These are phyloP conservation scores for Propithecus perrieri DNA, from an alignment of 2,797 vertebrate genomes.

Conservation along the genomic window DNA sequence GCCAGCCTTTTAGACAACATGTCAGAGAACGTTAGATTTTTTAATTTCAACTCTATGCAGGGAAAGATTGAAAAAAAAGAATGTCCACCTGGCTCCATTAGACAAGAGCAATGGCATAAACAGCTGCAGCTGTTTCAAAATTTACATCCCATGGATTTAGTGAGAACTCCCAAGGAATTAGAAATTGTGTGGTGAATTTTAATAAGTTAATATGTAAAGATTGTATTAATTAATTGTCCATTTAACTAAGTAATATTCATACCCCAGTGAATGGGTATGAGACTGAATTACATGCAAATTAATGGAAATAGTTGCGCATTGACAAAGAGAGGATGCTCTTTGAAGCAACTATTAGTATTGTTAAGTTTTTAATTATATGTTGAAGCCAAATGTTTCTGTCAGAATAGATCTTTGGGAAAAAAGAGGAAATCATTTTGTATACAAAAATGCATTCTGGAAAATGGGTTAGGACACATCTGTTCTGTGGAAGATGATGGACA, in stretches of 20 bases:
- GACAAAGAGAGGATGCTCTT: conserved; percentile 41
- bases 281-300: conserved; percentile 72
- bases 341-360: conserved; percentile 61
- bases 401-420: conserved; percentile 55
- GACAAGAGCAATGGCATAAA: not conserved
- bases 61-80: not conserved
- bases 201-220: conserved; percentile 57
- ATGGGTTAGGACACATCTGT: conserved; percentile 54
- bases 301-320: conserved; percentile 56
- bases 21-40: not conserved
- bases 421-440: conserved; percentile 52
- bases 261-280: conserved; percentile 31
- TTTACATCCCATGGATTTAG: not conserved
- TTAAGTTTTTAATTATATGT: conserved; percentile 67
- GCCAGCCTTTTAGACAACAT: not conserved
- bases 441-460: conserved; percentile 48
- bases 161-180: conserved; percentile 39
- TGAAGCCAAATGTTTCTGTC: conserved; percentile 54
- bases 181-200: conserved; percentile 29
- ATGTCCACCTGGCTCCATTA: not conserved
- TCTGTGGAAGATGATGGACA: not conserved
- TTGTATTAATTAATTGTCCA: conserved; percentile 63
- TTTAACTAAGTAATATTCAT: conserved; percentile 59
- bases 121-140: not conserved
- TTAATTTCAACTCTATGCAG: not conserved